Evolutionary conservation across 2,113 vertebrate species (phyloP).

Genomic region (Psilopsiagon aurifrons): DNA sequence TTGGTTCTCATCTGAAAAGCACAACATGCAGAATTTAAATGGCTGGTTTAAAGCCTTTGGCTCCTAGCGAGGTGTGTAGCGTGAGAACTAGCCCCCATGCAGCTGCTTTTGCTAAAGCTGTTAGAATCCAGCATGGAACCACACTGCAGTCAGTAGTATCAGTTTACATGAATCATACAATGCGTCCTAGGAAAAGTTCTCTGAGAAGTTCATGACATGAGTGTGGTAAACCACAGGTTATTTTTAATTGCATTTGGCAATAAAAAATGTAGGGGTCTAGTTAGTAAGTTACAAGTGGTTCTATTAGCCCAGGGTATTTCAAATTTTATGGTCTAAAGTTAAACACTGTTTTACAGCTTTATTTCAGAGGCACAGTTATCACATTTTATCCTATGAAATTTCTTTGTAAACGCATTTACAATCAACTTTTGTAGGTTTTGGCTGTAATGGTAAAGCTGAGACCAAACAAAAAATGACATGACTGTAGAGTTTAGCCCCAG

Average conservation of each 20-base stretch:
- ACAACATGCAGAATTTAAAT: background rate
- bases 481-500: background rate
- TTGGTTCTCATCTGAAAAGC: background rate
- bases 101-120: background rate
- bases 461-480: background rate
- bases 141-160: background rate
- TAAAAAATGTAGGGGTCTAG: background rate
- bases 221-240: background rate
- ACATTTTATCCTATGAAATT: background rate
- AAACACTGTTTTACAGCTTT: background rate
- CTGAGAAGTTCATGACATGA: background rate
- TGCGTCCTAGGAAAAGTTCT: background rate
- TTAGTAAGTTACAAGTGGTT: background rate
- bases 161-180: background rate
- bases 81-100: background rate
- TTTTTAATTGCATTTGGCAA: background rate
- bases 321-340: background rate
- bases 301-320: background rate
- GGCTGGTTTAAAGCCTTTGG: background rate
- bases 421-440: background rate
- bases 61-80: background rate
- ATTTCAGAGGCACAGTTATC: background rate
- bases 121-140: background rate
- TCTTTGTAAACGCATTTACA: slow-evolving; percentile 34
- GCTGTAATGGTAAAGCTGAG: background rate